A percentile compares a stretch with the other conserved stretches of the same genome.
phyloP scores from a whole-genome alignment of 2,888 invertebrate species.

The Pristionchus japonicus region DNA sequence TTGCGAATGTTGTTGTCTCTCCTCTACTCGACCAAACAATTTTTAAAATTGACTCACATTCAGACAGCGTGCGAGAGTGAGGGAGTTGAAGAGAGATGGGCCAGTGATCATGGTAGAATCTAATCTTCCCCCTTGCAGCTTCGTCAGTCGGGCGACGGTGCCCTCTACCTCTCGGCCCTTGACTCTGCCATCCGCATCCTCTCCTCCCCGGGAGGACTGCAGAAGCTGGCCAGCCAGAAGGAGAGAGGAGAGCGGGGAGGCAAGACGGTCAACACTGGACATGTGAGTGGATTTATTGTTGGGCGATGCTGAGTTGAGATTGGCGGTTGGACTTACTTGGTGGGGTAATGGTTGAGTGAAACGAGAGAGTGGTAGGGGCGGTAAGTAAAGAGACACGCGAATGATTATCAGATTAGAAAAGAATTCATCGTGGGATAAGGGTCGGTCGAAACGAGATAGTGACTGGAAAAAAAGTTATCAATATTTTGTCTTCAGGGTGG shows the following conservation, averaged over 20 bases:
- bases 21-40: too few relatives aligned
- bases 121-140: too few relatives aligned
- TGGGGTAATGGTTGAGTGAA: background rate
- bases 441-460: background rate
- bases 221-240: constrained; percentile 31
- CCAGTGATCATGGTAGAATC: too few relatives aligned
- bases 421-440: too few relatives aligned
- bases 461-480: background rate
- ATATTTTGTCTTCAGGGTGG: background rate
- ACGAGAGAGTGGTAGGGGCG: background rate
- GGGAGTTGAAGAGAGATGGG: too few relatives aligned
- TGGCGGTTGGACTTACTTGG: background rate
- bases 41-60: too few relatives aligned
- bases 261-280: background rate
- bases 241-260: constrained; percentile 27
- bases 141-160: constrained; percentile 84
- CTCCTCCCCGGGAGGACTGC: constrained; percentile 30
- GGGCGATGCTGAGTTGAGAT: background rate
- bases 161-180: constrained; percentile 92
- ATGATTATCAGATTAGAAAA: too few relatives aligned
- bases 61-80: too few relatives aligned
- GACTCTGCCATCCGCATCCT: constrained; percentile 92
- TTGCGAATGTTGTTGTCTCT: too few relatives aligned
- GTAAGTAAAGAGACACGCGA: too few relatives aligned
- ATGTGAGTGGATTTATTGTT: background rate